Evolutionary conservation across 2,888 invertebrate genomes (phyloP), one percentile per base, ranked within the genome.

Genomic region (Caenorhabditis auriculariae): DNA sequence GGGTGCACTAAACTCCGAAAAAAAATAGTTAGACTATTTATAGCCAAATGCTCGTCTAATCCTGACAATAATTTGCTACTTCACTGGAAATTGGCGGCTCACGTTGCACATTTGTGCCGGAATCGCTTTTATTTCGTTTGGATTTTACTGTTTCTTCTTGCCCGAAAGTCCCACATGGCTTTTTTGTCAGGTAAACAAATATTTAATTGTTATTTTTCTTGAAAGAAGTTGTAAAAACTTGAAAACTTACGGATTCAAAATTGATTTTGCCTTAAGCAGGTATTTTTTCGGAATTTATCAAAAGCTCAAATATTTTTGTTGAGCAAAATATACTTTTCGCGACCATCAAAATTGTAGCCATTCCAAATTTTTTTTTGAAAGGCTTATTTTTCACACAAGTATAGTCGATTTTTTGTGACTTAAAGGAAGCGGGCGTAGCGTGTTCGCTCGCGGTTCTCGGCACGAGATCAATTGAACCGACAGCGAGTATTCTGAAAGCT

Each of bases 91-190:
- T 21, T 63, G 63, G 63, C 45, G 63, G 37, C 52, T 63, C 9
- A 53, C 63, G 3, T 53, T 63, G 1, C 59, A 59, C 12, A 48
- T 59, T 12, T 63, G 46, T 42, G 50, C 58, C 9, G 55, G 24
- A 19, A 42, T 58, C 27, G 37, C 58, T 5, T 21, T 63, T 1
- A 37, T 63, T 2, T 42, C 44, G 28, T 54, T 53, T 3, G 4
- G 53, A 1, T 32, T 63, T 4, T 59, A 63, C 28, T 43, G 43
- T 5, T 49, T 59, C n/a, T 39, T 59, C 23, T 51, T 63, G 4
- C 55, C 58, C 1, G 63, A 63, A 42, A 63, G 63, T 26, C 63
- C 63, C 1, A 63, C 54, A n/a, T 63, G 41, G 29, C 46, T 63
- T 9, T 55, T 59, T 2, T 54, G 57, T 23, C 50, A 62, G 23